These are phyloP conservation scores for Ctenosaura bakeri DNA, from an alignment of 2,797 vertebrate species.

Conservation along the genomic window DNA sequence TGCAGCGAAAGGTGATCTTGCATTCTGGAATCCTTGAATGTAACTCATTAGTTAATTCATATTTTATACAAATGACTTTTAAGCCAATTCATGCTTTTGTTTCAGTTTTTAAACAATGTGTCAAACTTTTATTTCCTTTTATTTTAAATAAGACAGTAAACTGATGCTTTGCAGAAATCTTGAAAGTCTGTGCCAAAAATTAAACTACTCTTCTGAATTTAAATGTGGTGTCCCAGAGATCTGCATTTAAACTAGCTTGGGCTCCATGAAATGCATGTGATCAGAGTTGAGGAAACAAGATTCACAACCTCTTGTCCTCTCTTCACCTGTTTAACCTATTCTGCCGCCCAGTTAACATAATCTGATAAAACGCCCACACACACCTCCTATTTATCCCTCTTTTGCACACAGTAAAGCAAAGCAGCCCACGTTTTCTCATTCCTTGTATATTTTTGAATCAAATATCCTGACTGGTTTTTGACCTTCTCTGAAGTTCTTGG, in stretches of 20 bases:
- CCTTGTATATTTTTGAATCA: slow-evolving; percentile 3
- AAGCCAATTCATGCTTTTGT: not conserved
- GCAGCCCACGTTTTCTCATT: not conserved
- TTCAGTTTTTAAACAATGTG: not conserved
- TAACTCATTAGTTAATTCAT: not conserved
- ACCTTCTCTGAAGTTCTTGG: not conserved
- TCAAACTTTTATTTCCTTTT: not conserved
- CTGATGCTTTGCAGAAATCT: not conserved
- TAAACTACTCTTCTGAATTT: not conserved
- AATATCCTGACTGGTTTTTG: not conserved
- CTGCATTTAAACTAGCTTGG: not conserved
- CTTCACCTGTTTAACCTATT: slow-evolving; percentile 7
- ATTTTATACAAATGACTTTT: not conserved
- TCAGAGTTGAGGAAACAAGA: not conserved
- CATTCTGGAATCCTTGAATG: not conserved
- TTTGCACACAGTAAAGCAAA: not conserved
- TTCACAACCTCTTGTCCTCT: not conserved
- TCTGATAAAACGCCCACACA: not conserved
- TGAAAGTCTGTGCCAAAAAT: not conserved
- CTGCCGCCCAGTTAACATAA: slow-evolving; percentile 10
- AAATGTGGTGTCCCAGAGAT: not conserved
- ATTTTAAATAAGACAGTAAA: not conserved
- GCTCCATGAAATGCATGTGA: not conserved
- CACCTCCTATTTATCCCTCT: not conserved
- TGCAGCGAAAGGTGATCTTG: not conserved